phyloP scores from a whole-genome alignment of 2,888 invertebrate species.

The Apocheima hispidaria region DNA sequence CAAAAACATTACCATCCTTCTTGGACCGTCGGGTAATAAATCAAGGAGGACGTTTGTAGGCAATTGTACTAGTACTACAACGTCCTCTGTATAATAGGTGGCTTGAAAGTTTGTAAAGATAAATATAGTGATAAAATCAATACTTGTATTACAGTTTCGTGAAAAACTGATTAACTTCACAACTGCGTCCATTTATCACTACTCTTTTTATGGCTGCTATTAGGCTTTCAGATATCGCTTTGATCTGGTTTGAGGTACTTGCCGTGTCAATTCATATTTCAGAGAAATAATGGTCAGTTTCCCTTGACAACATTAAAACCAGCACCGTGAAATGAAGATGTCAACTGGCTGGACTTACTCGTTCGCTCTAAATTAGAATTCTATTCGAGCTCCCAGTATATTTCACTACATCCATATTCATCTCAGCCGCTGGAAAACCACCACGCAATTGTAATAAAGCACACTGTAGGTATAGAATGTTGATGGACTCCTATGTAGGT shows the following conservation, averaged over 20 bases:
- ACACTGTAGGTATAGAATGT: conserved; percentile 52
- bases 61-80: too few species aligned
- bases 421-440: conserved; percentile 55
- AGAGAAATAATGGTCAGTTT: conserved; percentile 25
- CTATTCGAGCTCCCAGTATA: conserved; percentile 41
- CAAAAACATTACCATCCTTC: too few species aligned
- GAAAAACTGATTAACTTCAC: background rate
- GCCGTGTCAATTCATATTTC: conserved; percentile 9
- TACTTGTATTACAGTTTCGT: background rate
- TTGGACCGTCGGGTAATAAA: too few species aligned
- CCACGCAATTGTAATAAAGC: conserved; percentile 58
- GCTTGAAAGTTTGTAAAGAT: background rate
- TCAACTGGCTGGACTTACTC: conserved; percentile 39
- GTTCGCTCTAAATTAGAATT: conserved; percentile 44
- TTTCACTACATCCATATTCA: conserved; percentile 59
- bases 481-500: conserved; percentile 51
- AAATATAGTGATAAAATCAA: background rate
- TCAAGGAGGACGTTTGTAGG: too few species aligned
- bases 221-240: conserved; percentile 9
- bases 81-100: background rate
- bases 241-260: conserved; percentile 9
- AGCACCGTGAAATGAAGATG: conserved; percentile 46
- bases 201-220: background rate
- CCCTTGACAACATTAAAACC: conserved; percentile 25
- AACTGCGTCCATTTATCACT: background rate